These are phyloP conservation scores for Poecilia velifera DNA, from an alignment of 2,797 vertebrate species.

Conservation along the genomic window DNA sequence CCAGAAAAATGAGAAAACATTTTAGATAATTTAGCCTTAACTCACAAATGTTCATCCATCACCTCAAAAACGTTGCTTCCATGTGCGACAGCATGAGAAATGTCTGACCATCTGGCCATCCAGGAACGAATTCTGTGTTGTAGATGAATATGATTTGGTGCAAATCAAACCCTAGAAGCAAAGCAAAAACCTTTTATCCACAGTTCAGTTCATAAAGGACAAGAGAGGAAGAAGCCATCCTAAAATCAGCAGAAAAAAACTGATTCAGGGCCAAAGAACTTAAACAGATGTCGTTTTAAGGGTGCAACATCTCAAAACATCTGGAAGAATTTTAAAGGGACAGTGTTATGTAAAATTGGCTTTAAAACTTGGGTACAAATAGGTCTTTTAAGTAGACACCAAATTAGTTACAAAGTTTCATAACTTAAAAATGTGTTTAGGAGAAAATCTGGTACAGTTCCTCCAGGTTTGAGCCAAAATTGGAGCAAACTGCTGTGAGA, in stretches of 20 bases:
- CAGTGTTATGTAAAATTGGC: background rate
- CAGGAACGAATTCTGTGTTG: background rate
- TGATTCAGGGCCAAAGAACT: background rate
- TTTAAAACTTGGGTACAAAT: no score
- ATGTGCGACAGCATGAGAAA: background rate
- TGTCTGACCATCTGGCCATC: background rate
- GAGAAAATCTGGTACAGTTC: background rate
- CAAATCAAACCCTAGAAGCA: background rate
- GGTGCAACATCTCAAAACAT: background rate
- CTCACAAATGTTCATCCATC: background rate
- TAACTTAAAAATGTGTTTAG: background rate
- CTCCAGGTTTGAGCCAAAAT: background rate
- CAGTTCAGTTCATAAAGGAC: background rate
- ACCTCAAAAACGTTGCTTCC: background rate
- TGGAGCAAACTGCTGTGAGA: background rate
- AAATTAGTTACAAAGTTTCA: background rate
- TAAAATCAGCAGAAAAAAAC: background rate
- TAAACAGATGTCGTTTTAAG: background rate
- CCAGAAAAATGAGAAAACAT: background rate
- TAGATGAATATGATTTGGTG: background rate
- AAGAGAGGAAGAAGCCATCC: background rate
- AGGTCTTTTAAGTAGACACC: background rate
- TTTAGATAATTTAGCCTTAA: background rate
- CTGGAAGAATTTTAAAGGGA: background rate
- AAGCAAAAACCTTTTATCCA: background rate